A percentile compares a stretch with the other conserved stretches of the same genome.
phyloP scores from a whole-genome alignment of 2,113 vertebrate genomes.

The Pomatorhinus ruficollis region DNA sequence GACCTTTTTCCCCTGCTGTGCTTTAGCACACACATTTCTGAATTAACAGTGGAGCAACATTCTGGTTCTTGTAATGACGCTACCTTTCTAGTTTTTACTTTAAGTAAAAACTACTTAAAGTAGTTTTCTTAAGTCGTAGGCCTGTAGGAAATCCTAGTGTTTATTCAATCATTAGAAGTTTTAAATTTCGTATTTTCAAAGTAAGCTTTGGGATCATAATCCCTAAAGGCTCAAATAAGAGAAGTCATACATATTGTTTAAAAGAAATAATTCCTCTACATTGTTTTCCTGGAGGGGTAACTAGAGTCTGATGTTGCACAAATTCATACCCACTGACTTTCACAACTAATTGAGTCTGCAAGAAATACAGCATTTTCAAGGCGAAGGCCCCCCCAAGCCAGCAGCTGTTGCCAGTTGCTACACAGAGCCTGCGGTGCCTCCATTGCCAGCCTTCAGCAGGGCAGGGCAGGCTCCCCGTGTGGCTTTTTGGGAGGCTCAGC shows the following conservation, averaged over 20 bases:
- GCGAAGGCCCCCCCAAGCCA: fast-evolving
- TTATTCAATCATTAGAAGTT: not conserved
- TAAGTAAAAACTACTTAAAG: no score
- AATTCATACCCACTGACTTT: not conserved
- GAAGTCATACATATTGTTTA: not conserved
- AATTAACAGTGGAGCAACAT: not conserved
- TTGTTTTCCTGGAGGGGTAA: not conserved
- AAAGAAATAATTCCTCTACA: not conserved
- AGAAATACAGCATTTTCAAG: not conserved
- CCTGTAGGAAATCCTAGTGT: not conserved
- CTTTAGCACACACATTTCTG: not conserved
- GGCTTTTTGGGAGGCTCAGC: not conserved
- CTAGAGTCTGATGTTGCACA: not conserved
- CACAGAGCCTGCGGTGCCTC: not conserved
- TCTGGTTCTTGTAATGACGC: not conserved
- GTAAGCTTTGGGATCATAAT: not conserved
- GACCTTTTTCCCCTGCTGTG: not conserved
- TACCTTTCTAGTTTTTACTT: not conserved
- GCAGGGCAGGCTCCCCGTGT: fast-evolving
- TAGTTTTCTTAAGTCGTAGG: not conserved
- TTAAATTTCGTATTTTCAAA: not conserved
- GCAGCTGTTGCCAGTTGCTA: not conserved
- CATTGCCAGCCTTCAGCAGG: not conserved
- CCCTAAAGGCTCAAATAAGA: not conserved
- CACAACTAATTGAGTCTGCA: not conserved